A percentile compares a stretch with the other conserved stretches of the same genome.
Conservation (phyloP, 2,113 vertebrate species). For the Notothenia rossii region DNA sequence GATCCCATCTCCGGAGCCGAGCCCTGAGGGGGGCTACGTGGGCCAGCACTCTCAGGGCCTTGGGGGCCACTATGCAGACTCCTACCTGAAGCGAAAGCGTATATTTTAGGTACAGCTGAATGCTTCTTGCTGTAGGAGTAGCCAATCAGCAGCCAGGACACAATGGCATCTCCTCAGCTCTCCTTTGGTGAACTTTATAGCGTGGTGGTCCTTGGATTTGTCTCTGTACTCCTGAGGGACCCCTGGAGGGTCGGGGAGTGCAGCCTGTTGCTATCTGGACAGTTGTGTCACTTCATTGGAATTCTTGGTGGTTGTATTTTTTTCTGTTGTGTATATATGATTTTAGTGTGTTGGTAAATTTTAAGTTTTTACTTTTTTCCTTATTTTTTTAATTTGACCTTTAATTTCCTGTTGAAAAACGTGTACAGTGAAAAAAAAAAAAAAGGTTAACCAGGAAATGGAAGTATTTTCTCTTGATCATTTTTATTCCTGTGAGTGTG, state of each 20-base stretch:
- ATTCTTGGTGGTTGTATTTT: constrained; percentile 42
- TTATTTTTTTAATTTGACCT: constrained; percentile 49
- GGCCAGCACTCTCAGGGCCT: constrained; percentile 96
- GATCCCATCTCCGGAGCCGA: constrained; percentile 93
- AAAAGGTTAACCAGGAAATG: constrained; percentile 56
- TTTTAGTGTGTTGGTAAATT: constrained; percentile 81
- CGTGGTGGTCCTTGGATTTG: constrained; percentile 41
- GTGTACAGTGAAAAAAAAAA: constrained; percentile 69
- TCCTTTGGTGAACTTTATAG: constrained; percentile 20
- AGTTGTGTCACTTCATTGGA: constrained; percentile 49
- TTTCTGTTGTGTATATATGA: constrained; percentile 50
- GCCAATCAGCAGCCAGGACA: constrained; percentile 37
- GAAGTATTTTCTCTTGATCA: constrained; percentile 32
- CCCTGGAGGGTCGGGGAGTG: constrained; percentile 59
- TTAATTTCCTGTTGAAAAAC: constrained; percentile 64
- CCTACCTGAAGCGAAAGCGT: constrained; percentile 94
- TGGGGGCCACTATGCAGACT: constrained; percentile 94
- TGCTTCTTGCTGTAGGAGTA: constrained; percentile 16
- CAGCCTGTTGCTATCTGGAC: constrained; percentile 48
- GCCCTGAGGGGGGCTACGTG: constrained; percentile 92
- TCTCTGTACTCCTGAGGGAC: constrained; percentile 56
- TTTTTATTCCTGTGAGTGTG: constrained; percentile 57
- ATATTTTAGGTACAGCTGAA: constrained; percentile 85
- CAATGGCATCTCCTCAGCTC: constrained; percentile 18
- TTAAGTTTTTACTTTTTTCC: constrained; percentile 66